Base-by-base conservation (phyloP, 1,140 invertebrate species). In the Sycophaga agraensis region DNA sequence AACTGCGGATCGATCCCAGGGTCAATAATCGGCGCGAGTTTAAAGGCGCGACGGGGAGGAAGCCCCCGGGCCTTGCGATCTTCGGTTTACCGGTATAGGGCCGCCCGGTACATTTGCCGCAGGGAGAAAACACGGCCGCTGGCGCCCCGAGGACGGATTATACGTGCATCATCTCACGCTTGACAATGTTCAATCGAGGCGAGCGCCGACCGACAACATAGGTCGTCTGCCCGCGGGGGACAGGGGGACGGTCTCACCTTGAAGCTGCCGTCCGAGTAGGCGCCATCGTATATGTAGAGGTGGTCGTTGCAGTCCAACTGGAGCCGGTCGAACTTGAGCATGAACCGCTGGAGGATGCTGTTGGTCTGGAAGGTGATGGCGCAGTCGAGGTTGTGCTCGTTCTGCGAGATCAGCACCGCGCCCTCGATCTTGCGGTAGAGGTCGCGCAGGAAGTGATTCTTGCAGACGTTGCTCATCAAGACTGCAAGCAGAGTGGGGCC, bases 271-370 rank as follows among this genome's bases (percentile, higher is more conserved):
- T 91, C 91, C 28, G 90, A 90, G 72, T 95, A 92, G 12, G 92
- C 92, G 9, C 93, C 93, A 82, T 96, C 94, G 74, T 92, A 96
- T 70, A 96, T 93, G 71, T 88, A 92, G 11, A 96, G 85, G 79
- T 95, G 92, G 81, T 96, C 93, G 73, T 96, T 94, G 83, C 93
- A 96, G 82, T 96, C 94, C 54, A 96, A 84, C 67, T 87, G 84
- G 22, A 90, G 77, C 67, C 84, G 79, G 67, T 91, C 89, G 79
- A 96, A 96, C 66, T 93, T 86, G 62, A 96, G 85, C 91, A 96
- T 95, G 78, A 96, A 96, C 66, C 91, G 84, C 80, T 96, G 93
- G 64, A 95, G 84, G 64, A 96, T 92, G 69, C 92, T 93, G 80
- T 95, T 92, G 61, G 93, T 95, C 79, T 94, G 93, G 76, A 96